Percentiles rank a stretch among this genome's conserved stretches.
These are phyloP conservation scores for Synanthedon tipuliformis DNA, from an alignment of 2,888 invertebrate species.

Conservation along the genomic window DNA sequence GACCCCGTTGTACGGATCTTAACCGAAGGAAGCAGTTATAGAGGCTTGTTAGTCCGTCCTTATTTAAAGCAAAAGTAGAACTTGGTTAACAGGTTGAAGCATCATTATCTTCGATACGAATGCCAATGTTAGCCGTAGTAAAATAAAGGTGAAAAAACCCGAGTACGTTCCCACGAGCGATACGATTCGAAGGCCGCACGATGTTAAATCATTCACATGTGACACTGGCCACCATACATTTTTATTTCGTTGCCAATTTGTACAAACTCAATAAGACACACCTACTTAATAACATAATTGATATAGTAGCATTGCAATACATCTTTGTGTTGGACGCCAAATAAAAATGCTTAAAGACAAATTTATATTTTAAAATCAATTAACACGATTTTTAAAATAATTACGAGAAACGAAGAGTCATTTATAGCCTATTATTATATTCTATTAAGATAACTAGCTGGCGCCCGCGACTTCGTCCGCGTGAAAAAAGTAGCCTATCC, in stretches of 20 bases:
- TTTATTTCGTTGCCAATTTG: conserved; percentile 30
- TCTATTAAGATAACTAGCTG: too few species aligned
- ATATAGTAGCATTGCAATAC: conserved; percentile 18
- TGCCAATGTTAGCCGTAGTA: background rate
- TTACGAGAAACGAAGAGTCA: too few species aligned
- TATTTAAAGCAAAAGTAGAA: conserved; percentile 14
- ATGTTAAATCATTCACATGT: conserved; percentile 21
- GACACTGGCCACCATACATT: conserved; percentile 8
- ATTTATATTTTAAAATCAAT: conserved; percentile 3
- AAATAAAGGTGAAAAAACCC: conserved; percentile 17
- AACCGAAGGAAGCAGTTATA: background rate
- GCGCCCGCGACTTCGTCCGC: too few species aligned
- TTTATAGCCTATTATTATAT: too few species aligned
- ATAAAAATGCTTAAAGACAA: conserved; percentile 21
- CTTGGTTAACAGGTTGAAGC: conserved; percentile 23
- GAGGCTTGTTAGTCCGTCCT: background rate
- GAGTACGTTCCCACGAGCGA: conserved; percentile 40
- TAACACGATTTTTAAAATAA: conserved; percentile 10
- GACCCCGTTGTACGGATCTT: background rate
- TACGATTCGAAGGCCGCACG: conserved; percentile 29
- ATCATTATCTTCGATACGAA: background rate
- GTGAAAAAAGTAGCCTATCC: too few species aligned
- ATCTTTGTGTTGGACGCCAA: conserved; percentile 25
- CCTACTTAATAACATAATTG: conserved; percentile 40
- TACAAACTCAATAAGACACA: conserved; percentile 20